Evolutionary conservation across 92 coral and sea anemone genomes (phyloP).

Genomic region (Virgularia gustaviana): DNA sequence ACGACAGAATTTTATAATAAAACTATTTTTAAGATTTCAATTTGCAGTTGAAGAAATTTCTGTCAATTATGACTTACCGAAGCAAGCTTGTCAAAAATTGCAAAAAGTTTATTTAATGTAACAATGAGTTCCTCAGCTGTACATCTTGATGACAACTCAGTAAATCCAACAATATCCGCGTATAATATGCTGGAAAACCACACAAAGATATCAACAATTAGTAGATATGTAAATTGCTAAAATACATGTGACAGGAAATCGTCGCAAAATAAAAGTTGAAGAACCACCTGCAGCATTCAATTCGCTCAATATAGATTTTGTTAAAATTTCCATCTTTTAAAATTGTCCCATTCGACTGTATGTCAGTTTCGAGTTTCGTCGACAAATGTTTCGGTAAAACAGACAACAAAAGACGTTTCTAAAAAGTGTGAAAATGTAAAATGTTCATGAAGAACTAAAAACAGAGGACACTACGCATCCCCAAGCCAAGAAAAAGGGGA

Average conservation of each 20-base stretch:
- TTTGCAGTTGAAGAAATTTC: background rate
- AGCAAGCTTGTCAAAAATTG: slow-evolving; percentile 86
- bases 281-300: slow-evolving; percentile 90
- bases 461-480: too few relatives aligned
- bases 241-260: too few relatives aligned
- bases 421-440: slow-evolving; percentile 6
- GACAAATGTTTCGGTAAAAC: slow-evolving; percentile 93
- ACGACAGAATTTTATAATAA: background rate
- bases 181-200: slow-evolving; percentile 91
- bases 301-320: slow-evolving; percentile 65
- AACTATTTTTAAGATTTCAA: background rate
- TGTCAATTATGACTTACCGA: slow-evolving; percentile 80
- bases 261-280: too few relatives aligned
- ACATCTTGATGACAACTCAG: slow-evolving; percentile 90
- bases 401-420: slow-evolving; percentile 85
- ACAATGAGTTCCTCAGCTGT: slow-evolving; percentile 90
- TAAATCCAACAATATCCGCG: slow-evolving; percentile 96
- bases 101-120: slow-evolving; percentile 82
- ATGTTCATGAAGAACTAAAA: background rate
- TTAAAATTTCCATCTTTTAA: slow-evolving; percentile 74
- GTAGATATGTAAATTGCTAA: too few relatives aligned
- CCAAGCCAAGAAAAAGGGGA: too few relatives aligned
- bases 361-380: slow-evolving; percentile 66
- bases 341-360: slow-evolving; percentile 68
- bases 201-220: background rate